Evolutionary conservation across 2,888 invertebrate species (phyloP).

Genomic region (Caenorhabditis uteleia): DNA sequence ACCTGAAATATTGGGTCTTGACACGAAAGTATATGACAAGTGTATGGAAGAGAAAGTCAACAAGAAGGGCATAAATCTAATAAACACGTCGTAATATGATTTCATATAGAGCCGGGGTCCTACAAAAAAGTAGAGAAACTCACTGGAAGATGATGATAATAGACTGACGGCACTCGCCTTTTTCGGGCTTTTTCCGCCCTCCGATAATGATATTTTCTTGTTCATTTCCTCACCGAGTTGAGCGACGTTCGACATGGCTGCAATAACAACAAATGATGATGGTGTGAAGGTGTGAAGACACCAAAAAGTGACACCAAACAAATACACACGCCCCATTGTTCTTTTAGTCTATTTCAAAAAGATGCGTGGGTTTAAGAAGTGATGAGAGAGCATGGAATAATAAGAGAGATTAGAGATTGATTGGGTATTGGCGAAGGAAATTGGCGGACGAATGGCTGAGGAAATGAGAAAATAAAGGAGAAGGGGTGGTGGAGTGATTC

Average conservation of each 20-base stretch:
- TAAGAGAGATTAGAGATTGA: not conserved
- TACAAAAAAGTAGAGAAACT: not conserved
- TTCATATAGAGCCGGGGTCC: not conserved
- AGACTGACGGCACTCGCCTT: constrained; percentile 23
- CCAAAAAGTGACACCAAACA: too few relatives aligned
- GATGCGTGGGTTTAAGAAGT: constrained; percentile 5
- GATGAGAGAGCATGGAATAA: not conserved
- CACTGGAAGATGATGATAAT: constrained; percentile 11
- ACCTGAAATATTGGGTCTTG: constrained; percentile 13
- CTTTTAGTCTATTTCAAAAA: constrained; percentile 1
- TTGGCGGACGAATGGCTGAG: too few relatives aligned
- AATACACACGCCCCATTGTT: too few relatives aligned
- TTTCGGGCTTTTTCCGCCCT: constrained; percentile 20
- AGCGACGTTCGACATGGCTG: constrained; percentile 5
- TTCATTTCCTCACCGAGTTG: constrained; percentile 34
- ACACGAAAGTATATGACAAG: not conserved
- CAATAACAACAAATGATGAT: not conserved
- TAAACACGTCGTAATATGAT: not conserved
- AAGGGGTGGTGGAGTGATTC: too few relatives aligned
- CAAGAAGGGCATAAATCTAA: not conserved
- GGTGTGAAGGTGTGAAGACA: too few relatives aligned
- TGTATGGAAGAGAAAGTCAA: not conserved
- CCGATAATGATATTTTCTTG: constrained; percentile 34
- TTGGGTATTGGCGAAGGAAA: too few relatives aligned
- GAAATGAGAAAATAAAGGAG: too few relatives aligned